Evolutionary conservation across 2,113 vertebrate genomes (phyloP).

Genomic region (Amblyornis subalaris): DNA sequence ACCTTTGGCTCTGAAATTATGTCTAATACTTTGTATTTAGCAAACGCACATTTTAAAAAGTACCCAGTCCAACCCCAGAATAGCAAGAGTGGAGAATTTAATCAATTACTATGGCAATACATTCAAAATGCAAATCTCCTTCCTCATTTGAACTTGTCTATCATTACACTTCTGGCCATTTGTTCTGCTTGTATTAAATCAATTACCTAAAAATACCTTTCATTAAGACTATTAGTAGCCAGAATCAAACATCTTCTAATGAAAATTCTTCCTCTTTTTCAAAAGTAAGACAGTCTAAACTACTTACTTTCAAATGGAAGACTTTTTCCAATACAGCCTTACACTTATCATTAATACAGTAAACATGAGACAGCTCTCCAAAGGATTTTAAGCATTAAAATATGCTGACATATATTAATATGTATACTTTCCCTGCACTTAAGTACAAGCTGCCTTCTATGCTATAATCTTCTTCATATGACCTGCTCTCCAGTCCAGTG

Average conservation of each 20-base stretch:
- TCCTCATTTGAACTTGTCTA: not conserved
- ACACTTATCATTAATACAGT: not conserved
- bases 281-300: not conserved
- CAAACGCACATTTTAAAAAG: not conserved
- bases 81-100: not conserved
- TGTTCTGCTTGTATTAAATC: not conserved
- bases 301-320: not conserved
- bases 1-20: not conserved
- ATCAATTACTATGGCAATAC: not conserved
- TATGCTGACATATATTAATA: not conserved
- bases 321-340: not conserved
- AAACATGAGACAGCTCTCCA: not conserved
- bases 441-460: not conserved
- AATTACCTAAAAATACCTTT: not conserved
- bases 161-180: not conserved
- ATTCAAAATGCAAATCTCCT: not conserved
- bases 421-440: not conserved
- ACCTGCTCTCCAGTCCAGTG: not conserved
- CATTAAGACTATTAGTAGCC: not conserved
- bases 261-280: not conserved
- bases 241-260: not conserved
- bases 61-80: not conserved
- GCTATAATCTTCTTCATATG: not conserved
- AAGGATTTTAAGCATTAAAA: not conserved
- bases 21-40: not conserved